Base-by-base conservation (phyloP, 2,113 vertebrate species). In the Raphicerus campestris region DNA sequence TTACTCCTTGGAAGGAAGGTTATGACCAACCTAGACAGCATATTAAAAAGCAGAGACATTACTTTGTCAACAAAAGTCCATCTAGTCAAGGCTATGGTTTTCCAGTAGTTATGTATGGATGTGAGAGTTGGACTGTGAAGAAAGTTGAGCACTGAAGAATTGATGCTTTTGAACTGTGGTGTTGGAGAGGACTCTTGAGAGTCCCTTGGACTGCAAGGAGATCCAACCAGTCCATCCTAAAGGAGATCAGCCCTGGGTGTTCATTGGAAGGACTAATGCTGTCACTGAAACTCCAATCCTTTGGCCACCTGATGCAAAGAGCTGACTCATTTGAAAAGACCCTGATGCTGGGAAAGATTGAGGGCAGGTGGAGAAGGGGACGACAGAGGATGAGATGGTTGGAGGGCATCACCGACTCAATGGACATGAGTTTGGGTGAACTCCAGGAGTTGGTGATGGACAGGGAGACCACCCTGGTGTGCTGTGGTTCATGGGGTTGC, bases 391-490 rank as follows among this genome's bases (percentile, higher is more conserved):
- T n/a, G 32, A 63, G 16, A 63, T n/a, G 15, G 3, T 63, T 63
- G 7, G 30, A 63, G n/a, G 61, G 61, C 61, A 63, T 63, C 61
- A 63, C 32, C 1, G 16, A 63, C 16, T 63, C 32, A n/a, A 63
- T 19, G 32, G 32, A n/a, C 32, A 9, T n/a, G 30, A 9, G 61
- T n/a, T n/a, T 63, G 7, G 16, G 15, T n/a, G 2, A n/a, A 63
- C 61, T 63, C 61, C 0, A 0, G 3, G 7, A 17, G 32, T 63
- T 63, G 61, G 61, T 19, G 61, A 17, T 63, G 32, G 16, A 63
- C 3, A 63, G 61, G 32, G 32, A 63, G 49, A 14, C 49, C 0
- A 15, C 7, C 61, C 61, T 63, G 61, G 32, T 0, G 0, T 63
- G 32, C 61, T 63, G 32, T 17, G 32, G 61, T 66, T n/a, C 32